phyloP scores from a whole-genome alignment of 2,797 vertebrate genomes.

The Vultur gryphus region DNA sequence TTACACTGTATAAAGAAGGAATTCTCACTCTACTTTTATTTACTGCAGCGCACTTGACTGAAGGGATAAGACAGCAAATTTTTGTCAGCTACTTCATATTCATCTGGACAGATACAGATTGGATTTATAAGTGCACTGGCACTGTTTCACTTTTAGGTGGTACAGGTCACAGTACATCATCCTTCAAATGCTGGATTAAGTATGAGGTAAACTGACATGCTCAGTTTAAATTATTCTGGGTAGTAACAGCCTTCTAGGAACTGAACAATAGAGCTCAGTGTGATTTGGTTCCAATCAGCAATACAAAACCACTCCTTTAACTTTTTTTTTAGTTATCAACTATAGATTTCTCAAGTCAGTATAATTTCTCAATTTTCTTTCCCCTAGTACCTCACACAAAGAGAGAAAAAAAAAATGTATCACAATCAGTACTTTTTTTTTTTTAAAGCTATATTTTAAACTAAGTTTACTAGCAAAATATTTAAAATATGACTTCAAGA shows the following conservation, averaged over 20 bases:
- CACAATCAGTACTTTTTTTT: rapidly evolving
- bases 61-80: neutral
- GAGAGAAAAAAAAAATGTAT: neutral
- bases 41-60: neutral
- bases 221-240: neutral
- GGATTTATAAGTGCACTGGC: neutral
- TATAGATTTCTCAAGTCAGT: neutral
- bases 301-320: neutral
- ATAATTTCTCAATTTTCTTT: neutral
- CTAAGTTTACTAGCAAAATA: neutral
- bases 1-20: neutral
- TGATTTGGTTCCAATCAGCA: neutral
- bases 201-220: neutral
- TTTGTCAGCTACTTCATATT: neutral
- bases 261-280: neutral
- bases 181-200: neutral
- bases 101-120: neutral
- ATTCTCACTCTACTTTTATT: neutral
- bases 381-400: neutral
- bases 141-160: neutral
- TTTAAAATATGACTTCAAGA: neutral
- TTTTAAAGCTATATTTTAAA: neutral
- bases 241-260: neutral
- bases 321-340: neutral
- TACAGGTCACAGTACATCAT: neutral